Conservation (phyloP, 2,888 invertebrate genomes). For the Abrostola triplasia region DNA sequence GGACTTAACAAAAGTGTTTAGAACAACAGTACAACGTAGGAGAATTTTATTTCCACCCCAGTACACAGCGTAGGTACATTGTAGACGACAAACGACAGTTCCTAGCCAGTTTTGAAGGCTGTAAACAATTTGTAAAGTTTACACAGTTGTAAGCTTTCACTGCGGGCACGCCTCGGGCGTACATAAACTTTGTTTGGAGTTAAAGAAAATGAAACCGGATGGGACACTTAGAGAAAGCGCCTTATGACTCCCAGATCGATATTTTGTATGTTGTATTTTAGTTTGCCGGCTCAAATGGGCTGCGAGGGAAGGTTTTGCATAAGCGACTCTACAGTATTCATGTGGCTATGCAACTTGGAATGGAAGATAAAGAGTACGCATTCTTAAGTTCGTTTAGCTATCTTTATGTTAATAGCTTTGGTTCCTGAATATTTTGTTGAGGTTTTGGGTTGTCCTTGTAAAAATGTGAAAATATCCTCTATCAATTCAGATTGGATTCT, state of each 20-base stretch:
- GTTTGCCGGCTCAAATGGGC: slow-evolving; percentile 29
- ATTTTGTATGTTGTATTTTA: slow-evolving; percentile 47
- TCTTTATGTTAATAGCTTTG: neutral
- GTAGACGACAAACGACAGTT: slow-evolving; percentile 59
- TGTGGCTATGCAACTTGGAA: slow-evolving; percentile 8
- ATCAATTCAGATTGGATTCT: no score
- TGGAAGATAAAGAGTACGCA: slow-evolving; percentile 16
- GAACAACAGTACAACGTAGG: slow-evolving; percentile 22
- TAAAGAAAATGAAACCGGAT: slow-evolving; percentile 59
- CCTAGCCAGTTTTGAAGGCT: slow-evolving; percentile 56
- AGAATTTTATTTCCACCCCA: slow-evolving; percentile 47
- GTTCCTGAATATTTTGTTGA: neutral
- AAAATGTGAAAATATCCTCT: no score
- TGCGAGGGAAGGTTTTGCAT: slow-evolving; percentile 20
- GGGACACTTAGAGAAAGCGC: slow-evolving; percentile 53
- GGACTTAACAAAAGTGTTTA: slow-evolving; percentile 42
- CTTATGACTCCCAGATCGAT: slow-evolving; percentile 60
- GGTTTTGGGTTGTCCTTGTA: no score
- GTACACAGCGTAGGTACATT: slow-evolving; percentile 49
- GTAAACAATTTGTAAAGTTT: slow-evolving; percentile 62
- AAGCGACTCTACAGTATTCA: slow-evolving; percentile 22
- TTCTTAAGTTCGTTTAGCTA: slow-evolving; percentile 9
- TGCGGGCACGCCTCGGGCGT: slow-evolving; percentile 46
- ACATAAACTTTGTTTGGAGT: slow-evolving; percentile 54
- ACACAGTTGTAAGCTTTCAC: slow-evolving; percentile 60